Base-by-base conservation (phyloP, 2,113 vertebrate species). In the Cololabis saira region DNA sequence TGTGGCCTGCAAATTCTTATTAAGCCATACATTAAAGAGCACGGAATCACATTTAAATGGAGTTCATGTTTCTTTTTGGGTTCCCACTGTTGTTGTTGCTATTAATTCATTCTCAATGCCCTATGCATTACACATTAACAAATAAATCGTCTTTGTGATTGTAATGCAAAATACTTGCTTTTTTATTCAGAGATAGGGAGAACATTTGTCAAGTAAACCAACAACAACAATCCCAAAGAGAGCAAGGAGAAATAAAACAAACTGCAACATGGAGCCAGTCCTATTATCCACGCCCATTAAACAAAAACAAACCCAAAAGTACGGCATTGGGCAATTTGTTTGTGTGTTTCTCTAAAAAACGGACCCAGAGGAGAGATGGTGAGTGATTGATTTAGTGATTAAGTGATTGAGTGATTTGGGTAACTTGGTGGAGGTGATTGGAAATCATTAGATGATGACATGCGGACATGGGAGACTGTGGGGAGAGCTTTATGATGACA, bases 11-110 rank as follows among this genome's bases (percentile, higher is more conserved):
- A 89, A 83, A 87, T 86, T 88, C 88, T 85, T 91, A 92, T 92
- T 90, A 92, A 89, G 86, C 87, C 83, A 86, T 90, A 92, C 88
- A 90, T 93, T 90, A 89, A 92, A 91, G 87, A 85, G 76, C 76
- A 70, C 56, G 80, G 80, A 90, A 80, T 84, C 86, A 85, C 84
- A 90, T 89, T 87, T 89, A 88, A 90, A 92, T 90, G 76, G 80
- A 90, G 85, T 91, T 89, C 83, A 88, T 90, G 86, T 84, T 87
- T 87, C 78, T 65, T 74, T 78, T 83, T 90, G 91, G 85, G 90
- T 87, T 90, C 76, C 81, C 85, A 71, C 69, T 61, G 78, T 88
- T 88, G 86, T 83, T 76, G 83, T 77, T 74, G 70, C 82, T 90
- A 84, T 91, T 91, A 88, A 92, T 93, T 92, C 88, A 87, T 89